Evolutionary conservation across 2,888 invertebrate species (phyloP).

Genomic region (Ypsolopha scabrella): DNA sequence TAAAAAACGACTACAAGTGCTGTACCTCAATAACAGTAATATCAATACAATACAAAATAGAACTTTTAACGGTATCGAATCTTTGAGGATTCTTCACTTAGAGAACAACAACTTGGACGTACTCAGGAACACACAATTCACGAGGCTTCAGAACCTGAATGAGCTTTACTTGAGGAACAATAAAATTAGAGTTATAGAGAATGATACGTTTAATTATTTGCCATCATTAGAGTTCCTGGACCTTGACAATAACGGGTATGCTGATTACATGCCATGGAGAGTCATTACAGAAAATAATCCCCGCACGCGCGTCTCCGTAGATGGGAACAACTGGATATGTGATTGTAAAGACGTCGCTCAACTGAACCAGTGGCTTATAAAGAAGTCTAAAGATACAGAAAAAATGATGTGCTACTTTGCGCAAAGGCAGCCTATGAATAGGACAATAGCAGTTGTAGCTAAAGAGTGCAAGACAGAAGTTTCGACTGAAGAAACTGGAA

Average conservation of each 20-base stretch:
- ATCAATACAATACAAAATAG: slow-evolving; percentile 82
- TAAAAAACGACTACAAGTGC: slow-evolving; percentile 82
- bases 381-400: slow-evolving; percentile 75
- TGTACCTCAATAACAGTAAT: slow-evolving; percentile 84
- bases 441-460: slow-evolving; percentile 57
- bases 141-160: slow-evolving; percentile 77
- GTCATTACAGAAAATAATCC: slow-evolving; percentile 75
- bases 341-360: slow-evolving; percentile 79
- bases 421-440: slow-evolving; percentile 60
- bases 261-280: slow-evolving; percentile 81
- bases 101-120: slow-evolving; percentile 80
- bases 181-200: slow-evolving; percentile 78
- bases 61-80: slow-evolving; percentile 84
- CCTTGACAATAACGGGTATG: slow-evolving; percentile 82
- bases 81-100: slow-evolving; percentile 79
- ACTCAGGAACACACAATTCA: slow-evolving; percentile 83
- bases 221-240: slow-evolving; percentile 78
- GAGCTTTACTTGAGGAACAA: slow-evolving; percentile 84
- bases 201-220: slow-evolving; percentile 81
- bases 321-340: slow-evolving; percentile 88
- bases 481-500: slow-evolving; percentile 73
- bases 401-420: slow-evolving; percentile 76
- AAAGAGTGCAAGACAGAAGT: slow-evolving; percentile 73
- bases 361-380: slow-evolving; percentile 77
- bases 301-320: slow-evolving; percentile 77